phyloP scores from a whole-genome alignment of 2,888 invertebrate species.

The Volucella bombylans region DNA sequence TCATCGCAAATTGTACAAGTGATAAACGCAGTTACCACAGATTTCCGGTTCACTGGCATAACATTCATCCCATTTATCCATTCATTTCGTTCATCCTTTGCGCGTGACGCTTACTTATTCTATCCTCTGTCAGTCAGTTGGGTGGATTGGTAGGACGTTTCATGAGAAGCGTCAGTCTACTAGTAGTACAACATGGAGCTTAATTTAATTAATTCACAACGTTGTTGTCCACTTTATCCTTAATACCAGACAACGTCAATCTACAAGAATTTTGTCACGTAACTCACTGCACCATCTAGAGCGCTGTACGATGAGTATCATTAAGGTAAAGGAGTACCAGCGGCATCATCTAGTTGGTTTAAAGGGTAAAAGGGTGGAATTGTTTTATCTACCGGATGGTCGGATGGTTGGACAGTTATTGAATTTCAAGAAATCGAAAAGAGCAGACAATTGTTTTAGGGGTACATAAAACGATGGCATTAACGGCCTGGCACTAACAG shows the following conservation, averaged over 20 bases:
- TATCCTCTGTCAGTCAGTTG: not conserved
- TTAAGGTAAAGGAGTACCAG: not conserved
- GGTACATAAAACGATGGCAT: constrained; percentile 16
- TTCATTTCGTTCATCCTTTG: constrained; percentile 17
- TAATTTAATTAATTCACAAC: constrained; percentile 52
- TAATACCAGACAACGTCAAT: constrained; percentile 36
- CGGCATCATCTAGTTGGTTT: not conserved
- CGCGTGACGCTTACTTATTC: constrained; percentile 1
- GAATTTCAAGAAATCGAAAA: constrained; percentile 20
- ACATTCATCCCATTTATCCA: constrained; percentile 21
- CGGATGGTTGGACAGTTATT: constrained; percentile 27
- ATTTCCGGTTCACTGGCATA: constrained; percentile 28
- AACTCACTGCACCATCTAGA: constrained; percentile 15
- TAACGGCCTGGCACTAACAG: not conserved
- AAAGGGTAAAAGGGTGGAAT: constrained; percentile 1
- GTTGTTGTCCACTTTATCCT: constrained; percentile 49
- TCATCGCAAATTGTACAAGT: not conserved
- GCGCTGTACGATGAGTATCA: constrained; percentile 32
- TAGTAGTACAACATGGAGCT: not conserved
- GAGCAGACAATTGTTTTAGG: constrained; percentile 11
- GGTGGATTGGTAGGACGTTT: no score
- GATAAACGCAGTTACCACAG: constrained; percentile 12
- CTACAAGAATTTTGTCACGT: constrained; percentile 49
- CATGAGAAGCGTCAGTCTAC: no score
- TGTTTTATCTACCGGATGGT: constrained; percentile 24